Base-by-base conservation (phyloP, 1,140 invertebrate genomes). In the Acyrthosiphon pisum region DNA sequence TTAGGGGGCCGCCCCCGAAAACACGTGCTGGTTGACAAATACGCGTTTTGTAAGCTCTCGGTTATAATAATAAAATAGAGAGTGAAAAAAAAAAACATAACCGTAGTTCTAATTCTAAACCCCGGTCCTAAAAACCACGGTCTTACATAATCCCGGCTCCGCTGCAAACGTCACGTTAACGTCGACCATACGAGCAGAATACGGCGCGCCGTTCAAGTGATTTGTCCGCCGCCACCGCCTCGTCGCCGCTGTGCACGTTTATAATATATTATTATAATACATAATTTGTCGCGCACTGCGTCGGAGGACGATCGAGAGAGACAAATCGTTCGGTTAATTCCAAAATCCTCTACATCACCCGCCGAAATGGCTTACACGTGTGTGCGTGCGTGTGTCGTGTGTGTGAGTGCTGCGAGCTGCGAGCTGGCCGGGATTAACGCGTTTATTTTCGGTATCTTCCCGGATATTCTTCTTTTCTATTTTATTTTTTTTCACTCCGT, bases 21-120 rank as follows among this genome's bases (percentile, higher is more conserved):
- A 89, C 88, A 89, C 88, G 88, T 89, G 88, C 88, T 53, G 88
- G 88, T 56, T 89, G 88, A 89, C 88, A 89, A 89, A 89, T 41
- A 41, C 50, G 35, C 88, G 88, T 89, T 89, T 41, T 35, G 88
- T 89, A 53, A 89, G 88, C 88, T 53, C 48, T 53, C 35, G 48
- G 50, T 37, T 26, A 56, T 53, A 37, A 56, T 89, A 89, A 89
- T 56, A 89, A 89, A 86, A 86, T 30, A 44, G 35, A 84, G 11
- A 44, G 37, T 20, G 20, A 46, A 44, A 48, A 87, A 88, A 46
- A 86, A 88, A 88, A 88, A 88, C 46, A 48, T 41, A 88, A 88
- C 41, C 46, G 20, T 88, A 50, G 87, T 50, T 84, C 37, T 76
- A 76, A 76, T 76, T 88, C 48, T 88, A 88, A 88, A 53, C 35